Conservation (phyloP, 2,797 vertebrate genomes). For the Channallabes apus region DNA sequence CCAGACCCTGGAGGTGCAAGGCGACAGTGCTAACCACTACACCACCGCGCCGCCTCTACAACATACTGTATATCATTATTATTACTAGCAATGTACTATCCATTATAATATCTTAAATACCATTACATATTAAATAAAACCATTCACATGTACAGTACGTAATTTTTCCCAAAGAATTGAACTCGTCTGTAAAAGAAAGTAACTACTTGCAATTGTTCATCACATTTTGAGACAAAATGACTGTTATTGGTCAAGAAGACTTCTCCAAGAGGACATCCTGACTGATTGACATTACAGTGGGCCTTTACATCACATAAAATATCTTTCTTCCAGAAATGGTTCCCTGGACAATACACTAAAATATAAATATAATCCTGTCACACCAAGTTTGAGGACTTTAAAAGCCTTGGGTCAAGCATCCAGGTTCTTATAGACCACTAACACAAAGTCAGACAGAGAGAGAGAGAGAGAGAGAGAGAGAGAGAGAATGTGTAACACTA, state of each 20-base stretch:
- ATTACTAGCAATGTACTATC: background rate
- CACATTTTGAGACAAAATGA: constrained; percentile 37
- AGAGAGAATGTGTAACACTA: constrained; percentile 5
- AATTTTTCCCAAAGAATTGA: constrained; percentile 11
- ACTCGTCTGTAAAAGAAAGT: constrained; percentile 5
- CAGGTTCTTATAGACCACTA: constrained; percentile 2
- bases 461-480: background rate
- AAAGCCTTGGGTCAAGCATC: background rate
- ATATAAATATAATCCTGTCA: constrained; percentile 40
- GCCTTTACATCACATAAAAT: constrained; percentile 43
- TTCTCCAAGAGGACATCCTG: constrained; percentile 41
- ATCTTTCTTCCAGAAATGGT: constrained; percentile 46
- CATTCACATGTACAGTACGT: background rate
- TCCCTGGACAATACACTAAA: constrained; percentile 9
- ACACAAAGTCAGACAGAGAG: background rate
- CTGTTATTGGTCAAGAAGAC: constrained; percentile 39
- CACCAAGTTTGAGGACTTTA: constrained; percentile 11
- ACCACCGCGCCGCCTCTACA: too few relatives aligned
- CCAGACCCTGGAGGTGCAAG: too few relatives aligned
- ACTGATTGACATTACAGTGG: constrained; percentile 8
- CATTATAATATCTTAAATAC: background rate
- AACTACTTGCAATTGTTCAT: background rate
- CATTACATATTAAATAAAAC: background rate
- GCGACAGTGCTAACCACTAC: too few relatives aligned
- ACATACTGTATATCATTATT: too few relatives aligned